A percentile compares a stretch with the other conserved stretches of the same genome.
Evolutionary conservation across 2,113 vertebrate genomes (phyloP).

Genomic region (Crotalus viridis): DNA sequence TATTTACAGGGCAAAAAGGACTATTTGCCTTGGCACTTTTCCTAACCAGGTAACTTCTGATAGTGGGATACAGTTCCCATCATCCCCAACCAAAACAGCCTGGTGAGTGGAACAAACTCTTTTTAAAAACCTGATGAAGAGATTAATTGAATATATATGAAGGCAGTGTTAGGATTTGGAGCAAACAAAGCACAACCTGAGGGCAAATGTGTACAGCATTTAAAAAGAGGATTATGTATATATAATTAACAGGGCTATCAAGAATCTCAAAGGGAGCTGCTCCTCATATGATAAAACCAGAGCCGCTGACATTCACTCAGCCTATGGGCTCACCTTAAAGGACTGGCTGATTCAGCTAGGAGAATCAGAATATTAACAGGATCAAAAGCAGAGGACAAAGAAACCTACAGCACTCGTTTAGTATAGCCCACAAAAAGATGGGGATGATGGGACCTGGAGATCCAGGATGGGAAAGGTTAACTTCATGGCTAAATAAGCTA

Average conservation of each 20-base stretch:
- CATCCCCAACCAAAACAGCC: neutral
- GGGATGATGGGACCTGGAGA: neutral
- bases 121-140: neutral
- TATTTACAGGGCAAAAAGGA: neutral
- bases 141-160: neutral
- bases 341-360: neutral
- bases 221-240: neutral
- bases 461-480: neutral
- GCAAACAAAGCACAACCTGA: neutral
- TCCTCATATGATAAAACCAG: neutral
- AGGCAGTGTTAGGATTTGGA: neutral
- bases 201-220: neutral
- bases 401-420: neutral
- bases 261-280: neutral
- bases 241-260: neutral
- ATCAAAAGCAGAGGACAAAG: neutral
- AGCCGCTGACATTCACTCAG: neutral
- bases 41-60: neutral
- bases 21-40: neutral
- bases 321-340: neutral
- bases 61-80: neutral
- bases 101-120: neutral
- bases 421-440: neutral
- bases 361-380: neutral
- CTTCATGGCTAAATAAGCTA: neutral